Evolutionary conservation across 2,113 vertebrate species (phyloP).

Genomic region (Oceanites oceanicus): DNA sequence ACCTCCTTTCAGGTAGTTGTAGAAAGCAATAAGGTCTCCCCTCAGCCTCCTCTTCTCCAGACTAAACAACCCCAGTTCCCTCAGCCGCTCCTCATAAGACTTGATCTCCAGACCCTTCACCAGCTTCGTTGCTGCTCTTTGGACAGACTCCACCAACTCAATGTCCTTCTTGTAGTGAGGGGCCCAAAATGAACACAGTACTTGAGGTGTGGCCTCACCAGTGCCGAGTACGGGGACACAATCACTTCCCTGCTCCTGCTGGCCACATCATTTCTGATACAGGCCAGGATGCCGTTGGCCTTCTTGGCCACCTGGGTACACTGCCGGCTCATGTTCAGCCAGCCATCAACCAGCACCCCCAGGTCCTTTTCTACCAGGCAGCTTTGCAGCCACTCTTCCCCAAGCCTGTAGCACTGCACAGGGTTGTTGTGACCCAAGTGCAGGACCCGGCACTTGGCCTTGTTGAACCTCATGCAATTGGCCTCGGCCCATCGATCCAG

Average conservation of each 20-base stretch:
- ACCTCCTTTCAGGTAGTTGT: not conserved
- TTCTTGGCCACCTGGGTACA: not conserved
- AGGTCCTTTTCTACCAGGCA: not conserved
- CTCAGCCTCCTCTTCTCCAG: no score
- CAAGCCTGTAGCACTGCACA: no score
- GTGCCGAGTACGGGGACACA: fast-evolving
- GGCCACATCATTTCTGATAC: not conserved
- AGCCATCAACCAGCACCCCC: not conserved
- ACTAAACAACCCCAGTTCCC: not conserved
- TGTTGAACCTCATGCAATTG: not conserved
- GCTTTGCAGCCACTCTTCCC: not conserved
- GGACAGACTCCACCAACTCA: no score
- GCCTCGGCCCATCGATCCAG: not conserved
- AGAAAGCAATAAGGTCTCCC: not conserved
- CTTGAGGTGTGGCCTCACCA: fast-evolving
- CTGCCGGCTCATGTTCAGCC: not conserved
- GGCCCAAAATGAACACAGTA: not conserved
- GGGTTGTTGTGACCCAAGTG: no score
- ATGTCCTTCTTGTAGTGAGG: not conserved
- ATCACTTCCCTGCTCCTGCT: no score
- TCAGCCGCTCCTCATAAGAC: fast-evolving
- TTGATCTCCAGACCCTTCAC: not conserved
- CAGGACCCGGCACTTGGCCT: no score
- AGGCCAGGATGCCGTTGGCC: not conserved
- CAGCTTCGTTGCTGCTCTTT: no score